Conservation (phyloP, 2,888 invertebrate species). For the Drosophila rubida region DNA sequence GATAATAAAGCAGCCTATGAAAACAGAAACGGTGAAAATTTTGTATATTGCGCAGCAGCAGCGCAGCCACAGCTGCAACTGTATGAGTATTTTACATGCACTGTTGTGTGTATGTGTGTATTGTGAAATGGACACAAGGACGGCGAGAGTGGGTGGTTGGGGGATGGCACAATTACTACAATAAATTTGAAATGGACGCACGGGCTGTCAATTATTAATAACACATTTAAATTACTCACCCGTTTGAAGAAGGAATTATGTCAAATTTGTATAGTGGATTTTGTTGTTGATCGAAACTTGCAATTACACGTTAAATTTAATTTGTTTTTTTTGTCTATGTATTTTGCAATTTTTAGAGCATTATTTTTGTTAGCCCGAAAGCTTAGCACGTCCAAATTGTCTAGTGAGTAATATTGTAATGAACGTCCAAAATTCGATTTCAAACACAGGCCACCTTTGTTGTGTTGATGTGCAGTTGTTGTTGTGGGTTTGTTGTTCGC, state of each 20-base stretch:
- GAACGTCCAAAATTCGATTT: conserved; percentile 46
- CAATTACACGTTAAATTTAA: conserved; percentile 38
- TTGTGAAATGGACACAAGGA: conserved; percentile 71
- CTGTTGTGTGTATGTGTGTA: not conserved
- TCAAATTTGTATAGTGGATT: conserved; percentile 3
- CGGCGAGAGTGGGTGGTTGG: conserved; percentile 39
- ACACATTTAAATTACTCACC: conserved; percentile 39
- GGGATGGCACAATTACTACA: conserved; percentile 34
- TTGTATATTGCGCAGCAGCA: conserved; percentile 69
- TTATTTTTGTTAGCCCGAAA: conserved; percentile 20
- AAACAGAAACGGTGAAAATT: conserved; percentile 67
- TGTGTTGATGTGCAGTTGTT: conserved; percentile 37
- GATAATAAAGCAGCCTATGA: conserved; percentile 67
- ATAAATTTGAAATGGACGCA: not conserved
- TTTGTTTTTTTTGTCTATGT: not conserved
- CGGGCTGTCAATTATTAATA: not conserved
- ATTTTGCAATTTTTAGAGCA: conserved; percentile 38
- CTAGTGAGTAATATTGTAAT: conserved; percentile 48
- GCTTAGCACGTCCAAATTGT: conserved; percentile 42
- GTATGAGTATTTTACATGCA: not conserved
- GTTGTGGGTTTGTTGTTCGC: conserved; percentile 31
- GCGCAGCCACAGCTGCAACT: conserved; percentile 21
- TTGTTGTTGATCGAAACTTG: conserved; percentile 5
- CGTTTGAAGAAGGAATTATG: conserved; percentile 5
- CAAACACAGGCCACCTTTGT: conserved; percentile 66